Evolutionary conservation across 1,140 invertebrate species (phyloP), one percentile per base, ranked within the genome.

Genomic region (Heliothis subflexa): DNA sequence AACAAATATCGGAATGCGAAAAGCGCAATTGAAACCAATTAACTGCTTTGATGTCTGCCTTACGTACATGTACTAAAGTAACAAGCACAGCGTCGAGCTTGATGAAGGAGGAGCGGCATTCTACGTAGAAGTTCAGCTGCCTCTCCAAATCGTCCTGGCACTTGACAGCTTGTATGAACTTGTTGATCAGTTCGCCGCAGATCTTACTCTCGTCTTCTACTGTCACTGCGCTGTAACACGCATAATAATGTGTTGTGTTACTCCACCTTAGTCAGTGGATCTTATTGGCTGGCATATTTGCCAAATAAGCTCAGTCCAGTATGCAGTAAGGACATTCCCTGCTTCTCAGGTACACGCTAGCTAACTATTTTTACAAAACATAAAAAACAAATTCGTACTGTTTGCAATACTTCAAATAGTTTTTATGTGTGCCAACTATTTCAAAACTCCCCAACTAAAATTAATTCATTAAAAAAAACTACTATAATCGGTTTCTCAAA

Each of bases 121-220:
- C 98, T 3, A 98, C 98, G 94, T 98, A 99, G 95, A 99, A 99
- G 89, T 96, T 97, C 3, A 99, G 95, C 89, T 99, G 98, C 85
- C 97, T 97, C 91, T 99, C 98, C 91, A 98, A 97, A 94, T 99
- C 97, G 52, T 97, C 94, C 40, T 97, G 97, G 91, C 97, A 98
- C 82, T 97, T 96, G 5, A 99, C 97, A 68, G 96, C 96, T 85
- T 96, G 95, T 16, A 99, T 96, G 79, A 98, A 97, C 79, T 96
- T 96, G 81, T 97, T 97, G 70, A 99, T 98, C 21, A 99, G 93
- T 78, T 97, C 96, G 9, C 97, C 97, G 62, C 99, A 98, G 91
- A 97, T 96, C 81, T 98, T 96, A 70, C 97, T 97, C 91, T 99
- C 99, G 94, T 99, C 99, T 68, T 99, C 98, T 3, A 99, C 97